phyloP scores from a whole-genome alignment of 2,113 vertebrate species.

The Zosterops borbonicus region DNA sequence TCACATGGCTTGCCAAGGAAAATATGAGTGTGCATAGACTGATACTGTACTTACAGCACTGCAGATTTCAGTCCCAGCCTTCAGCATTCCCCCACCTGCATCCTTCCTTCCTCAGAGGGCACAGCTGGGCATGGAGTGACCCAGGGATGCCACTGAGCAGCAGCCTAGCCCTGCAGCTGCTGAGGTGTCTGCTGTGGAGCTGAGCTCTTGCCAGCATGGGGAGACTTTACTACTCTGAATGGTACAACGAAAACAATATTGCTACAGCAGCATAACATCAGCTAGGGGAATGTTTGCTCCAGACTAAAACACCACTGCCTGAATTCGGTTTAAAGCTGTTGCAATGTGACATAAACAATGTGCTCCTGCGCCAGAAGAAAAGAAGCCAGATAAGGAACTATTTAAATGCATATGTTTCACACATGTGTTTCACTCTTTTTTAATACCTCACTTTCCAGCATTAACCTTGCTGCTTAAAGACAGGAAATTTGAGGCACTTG shows the following conservation, averaged over 20 bases:
- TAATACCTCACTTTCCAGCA: background rate
- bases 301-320: background rate
- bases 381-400: background rate
- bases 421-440: background rate
- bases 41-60: background rate
- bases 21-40: background rate
- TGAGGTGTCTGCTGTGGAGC: background rate
- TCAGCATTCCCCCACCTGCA: background rate
- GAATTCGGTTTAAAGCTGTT: background rate
- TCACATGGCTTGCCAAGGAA: conserved; percentile 26
- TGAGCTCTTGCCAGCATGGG: background rate
- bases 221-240: background rate
- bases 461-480: background rate
- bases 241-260: background rate
- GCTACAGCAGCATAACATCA: background rate
- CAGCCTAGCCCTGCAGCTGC: background rate
- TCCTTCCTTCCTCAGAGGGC: background rate
- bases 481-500: background rate
- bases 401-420: background rate
- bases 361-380: background rate
- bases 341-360: background rate
- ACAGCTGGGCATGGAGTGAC: background rate
- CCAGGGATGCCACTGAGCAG: background rate
- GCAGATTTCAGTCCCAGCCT: background rate
- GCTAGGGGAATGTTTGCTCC: background rate